phyloP scores from a whole-genome alignment of 1,140 invertebrate species.

The Zaprionus tsacasi region DNA sequence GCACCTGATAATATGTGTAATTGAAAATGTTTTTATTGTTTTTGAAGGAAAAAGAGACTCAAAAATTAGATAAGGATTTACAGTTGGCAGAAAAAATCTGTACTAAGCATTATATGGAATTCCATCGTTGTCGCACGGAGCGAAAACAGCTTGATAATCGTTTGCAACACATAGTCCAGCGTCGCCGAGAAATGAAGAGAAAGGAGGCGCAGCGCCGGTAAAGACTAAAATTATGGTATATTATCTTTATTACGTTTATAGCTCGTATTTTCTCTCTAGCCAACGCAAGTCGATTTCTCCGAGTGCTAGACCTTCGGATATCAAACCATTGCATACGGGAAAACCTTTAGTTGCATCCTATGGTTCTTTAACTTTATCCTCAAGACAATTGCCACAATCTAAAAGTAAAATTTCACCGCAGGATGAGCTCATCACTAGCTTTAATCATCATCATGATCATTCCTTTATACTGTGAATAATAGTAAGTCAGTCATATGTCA shows the following conservation, averaged over 20 bases:
- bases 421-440: conserved; percentile 24
- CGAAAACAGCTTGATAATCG: conserved; percentile 36
- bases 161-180: conserved; percentile 15
- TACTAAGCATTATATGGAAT: conserved; percentile 31
- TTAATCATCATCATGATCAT: conserved; percentile 23
- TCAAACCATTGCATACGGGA: neutral
- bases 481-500: neutral
- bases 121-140: conserved; percentile 1
- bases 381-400: neutral
- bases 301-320: too few relatives aligned
- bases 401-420: neutral
- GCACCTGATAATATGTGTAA: neutral
- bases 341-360: neutral
- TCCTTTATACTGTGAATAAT: conserved; percentile 15
- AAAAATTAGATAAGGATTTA: conserved; percentile 18
- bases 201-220: conserved; percentile 15
- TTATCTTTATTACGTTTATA: neutral
- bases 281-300: neutral
- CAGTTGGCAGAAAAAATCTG: conserved; percentile 8
- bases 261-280: neutral
- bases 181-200: conserved; percentile 1
- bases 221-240: neutral
- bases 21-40: neutral
- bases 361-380: neutral
- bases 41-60: conserved; percentile 20